A percentile compares a stretch with the other conserved stretches of the same genome.
These are phyloP conservation scores for Guaruba guarouba DNA, from an alignment of 2,113 vertebrate species.

Conservation along the genomic window DNA sequence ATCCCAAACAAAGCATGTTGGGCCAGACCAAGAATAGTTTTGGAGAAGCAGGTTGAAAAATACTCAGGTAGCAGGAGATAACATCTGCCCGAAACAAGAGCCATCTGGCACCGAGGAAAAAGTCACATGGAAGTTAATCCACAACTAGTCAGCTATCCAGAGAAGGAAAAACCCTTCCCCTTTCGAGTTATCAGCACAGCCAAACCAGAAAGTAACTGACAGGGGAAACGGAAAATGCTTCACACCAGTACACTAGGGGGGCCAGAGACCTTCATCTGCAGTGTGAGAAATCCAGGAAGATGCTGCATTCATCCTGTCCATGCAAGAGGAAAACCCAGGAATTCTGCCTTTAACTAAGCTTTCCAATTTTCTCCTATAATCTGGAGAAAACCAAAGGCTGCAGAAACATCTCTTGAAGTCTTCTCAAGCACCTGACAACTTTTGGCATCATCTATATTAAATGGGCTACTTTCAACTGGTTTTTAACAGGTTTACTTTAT, in stretches of 20 bases:
- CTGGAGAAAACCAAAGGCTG: background rate
- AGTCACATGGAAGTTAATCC: conserved; percentile 39
- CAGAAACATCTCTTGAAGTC: background rate
- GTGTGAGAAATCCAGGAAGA: background rate
- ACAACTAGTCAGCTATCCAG: background rate
- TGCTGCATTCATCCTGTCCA: background rate
- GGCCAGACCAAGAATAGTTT: conserved; percentile 38
- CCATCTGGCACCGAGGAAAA: conserved; percentile 47
- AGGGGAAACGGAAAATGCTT: background rate
- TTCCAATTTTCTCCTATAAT: background rate
- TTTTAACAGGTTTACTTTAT: background rate
- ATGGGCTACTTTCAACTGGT: background rate
- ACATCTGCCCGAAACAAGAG: conserved; percentile 52
- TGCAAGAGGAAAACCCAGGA: background rate
- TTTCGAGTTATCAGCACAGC: background rate
- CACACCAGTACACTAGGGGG: background rate
- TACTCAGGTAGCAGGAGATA: conserved; percentile 61
- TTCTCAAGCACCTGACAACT: background rate
- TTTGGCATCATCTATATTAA: background rate
- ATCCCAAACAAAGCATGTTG: background rate
- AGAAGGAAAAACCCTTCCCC: background rate
- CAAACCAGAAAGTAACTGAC: background rate
- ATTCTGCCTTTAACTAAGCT: background rate
- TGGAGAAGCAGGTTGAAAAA: conserved; percentile 46
- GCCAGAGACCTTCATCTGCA: background rate